phyloP scores from a whole-genome alignment of 2,888 invertebrate genomes.

The Mycalesis mineus region DNA sequence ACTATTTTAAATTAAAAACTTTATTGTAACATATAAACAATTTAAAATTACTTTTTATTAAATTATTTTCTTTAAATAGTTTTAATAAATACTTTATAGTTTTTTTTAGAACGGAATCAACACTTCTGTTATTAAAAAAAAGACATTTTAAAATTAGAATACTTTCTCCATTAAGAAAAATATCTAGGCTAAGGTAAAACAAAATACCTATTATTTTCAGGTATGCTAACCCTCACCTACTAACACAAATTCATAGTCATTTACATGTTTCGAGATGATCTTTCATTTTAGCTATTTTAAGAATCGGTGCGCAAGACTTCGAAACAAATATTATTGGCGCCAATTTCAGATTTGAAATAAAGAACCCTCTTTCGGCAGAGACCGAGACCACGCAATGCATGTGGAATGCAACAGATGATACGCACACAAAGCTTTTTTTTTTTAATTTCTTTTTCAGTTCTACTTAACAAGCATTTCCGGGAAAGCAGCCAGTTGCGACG shows the following conservation, averaged over 20 bases:
- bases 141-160: conserved; percentile 26
- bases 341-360: conserved; percentile 45
- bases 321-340: conserved; percentile 42
- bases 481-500: conserved; percentile 35
- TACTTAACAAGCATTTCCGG: conserved; percentile 59
- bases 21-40: no score
- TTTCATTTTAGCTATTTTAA: conserved; percentile 55
- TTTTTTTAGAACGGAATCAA: no score
- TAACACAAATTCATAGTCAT: conserved; percentile 61
- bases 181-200: conserved; percentile 67
- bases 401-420: conserved; percentile 68
- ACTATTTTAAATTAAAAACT: no score
- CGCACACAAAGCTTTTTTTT: conserved; percentile 62
- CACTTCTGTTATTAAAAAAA: neutral
- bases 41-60: no score
- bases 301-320: conserved; percentile 39
- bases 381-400: conserved; percentile 58
- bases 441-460: conserved; percentile 52
- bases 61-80: no score
- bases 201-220: conserved; percentile 49
- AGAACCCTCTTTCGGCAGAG: conserved; percentile 46
- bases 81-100: no score
- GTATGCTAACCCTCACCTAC: conserved; percentile 71
- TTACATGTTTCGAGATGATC: conserved; percentile 45
- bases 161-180: conserved; percentile 25